Percentiles rank a stretch among this genome's conserved stretches.
Evolutionary conservation across 2,113 vertebrate species (phyloP).

Genomic region (Triplophysa siluroides): DNA sequence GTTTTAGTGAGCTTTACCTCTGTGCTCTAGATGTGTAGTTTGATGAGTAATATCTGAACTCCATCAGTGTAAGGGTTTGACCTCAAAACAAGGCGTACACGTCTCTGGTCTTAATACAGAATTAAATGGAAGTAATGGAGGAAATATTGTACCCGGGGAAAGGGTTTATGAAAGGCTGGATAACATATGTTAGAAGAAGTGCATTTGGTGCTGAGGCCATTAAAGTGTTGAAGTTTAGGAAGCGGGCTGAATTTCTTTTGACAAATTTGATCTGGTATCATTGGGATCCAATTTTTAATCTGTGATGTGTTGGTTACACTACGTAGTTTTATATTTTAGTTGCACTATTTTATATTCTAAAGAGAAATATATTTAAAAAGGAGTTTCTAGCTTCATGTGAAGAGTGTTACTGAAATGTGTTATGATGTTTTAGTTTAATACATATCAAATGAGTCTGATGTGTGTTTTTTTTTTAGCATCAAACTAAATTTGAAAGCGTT

Average conservation of each 20-base stretch:
- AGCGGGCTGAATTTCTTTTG: slow-evolving; percentile 40
- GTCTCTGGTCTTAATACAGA: slow-evolving; percentile 34
- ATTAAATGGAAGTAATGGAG: slow-evolving; percentile 40
- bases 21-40: slow-evolving; percentile 11
- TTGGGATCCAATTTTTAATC: not conserved
- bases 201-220: slow-evolving; percentile 22
- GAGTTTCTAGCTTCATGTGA: no score
- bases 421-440: no score
- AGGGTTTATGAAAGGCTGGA: slow-evolving; percentile 45
- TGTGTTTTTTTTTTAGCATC: not conserved
- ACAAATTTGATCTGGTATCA: slow-evolving; percentile 47
- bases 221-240: slow-evolving; percentile 33
- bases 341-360: no score
- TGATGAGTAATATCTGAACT: slow-evolving; percentile 33
- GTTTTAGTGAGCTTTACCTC: slow-evolving; percentile 12
- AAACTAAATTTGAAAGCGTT: not conserved
- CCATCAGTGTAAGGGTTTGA: slow-evolving; percentile 48
- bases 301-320: no score
- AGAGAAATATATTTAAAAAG: no score
- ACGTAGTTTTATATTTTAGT: no score
- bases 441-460: not conserved
- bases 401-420: no score
- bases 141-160: slow-evolving; percentile 41
- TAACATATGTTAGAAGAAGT: slow-evolving; percentile 44
- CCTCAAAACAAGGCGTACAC: slow-evolving; percentile 37